Evolutionary conservation across 2,113 vertebrate species (phyloP).

Genomic region (Zeus faber): DNA sequence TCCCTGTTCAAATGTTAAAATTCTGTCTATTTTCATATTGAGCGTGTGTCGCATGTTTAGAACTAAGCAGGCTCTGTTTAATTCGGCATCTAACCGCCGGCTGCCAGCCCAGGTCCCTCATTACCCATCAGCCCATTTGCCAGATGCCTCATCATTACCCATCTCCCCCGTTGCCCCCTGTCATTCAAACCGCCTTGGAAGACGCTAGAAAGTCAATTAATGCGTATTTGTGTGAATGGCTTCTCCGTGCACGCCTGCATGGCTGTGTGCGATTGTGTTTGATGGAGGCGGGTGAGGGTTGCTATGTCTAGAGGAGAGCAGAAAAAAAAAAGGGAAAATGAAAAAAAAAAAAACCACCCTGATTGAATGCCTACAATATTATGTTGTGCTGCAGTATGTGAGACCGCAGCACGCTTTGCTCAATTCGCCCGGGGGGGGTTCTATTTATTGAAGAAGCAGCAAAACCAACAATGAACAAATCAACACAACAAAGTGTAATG

Average conservation of each 20-base stretch:
- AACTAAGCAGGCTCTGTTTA: constrained; percentile 48
- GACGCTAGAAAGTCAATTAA: constrained; percentile 61
- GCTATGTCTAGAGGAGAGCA: no score
- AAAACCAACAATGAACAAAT: no score
- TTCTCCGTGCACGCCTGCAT: constrained; percentile 2
- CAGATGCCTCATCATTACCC: constrained; percentile 73
- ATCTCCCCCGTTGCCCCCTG: constrained; percentile 60
- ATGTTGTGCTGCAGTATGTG: no score
- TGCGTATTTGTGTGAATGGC: constrained; percentile 44
- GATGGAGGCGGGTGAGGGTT: no score
- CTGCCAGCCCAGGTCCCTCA: constrained; percentile 63
- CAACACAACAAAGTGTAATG: no score
- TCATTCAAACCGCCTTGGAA: constrained; percentile 62
- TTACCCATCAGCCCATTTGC: constrained; percentile 72
- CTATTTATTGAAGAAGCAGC: no score
- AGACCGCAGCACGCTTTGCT: no score
- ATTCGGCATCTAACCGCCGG: constrained; percentile 58
- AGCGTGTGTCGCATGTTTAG: constrained; percentile 43
- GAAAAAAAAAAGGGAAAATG: no score
- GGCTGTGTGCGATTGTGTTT: constrained; percentile 9
- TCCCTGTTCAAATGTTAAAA: constrained; percentile 35
- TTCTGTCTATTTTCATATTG: constrained; percentile 34
- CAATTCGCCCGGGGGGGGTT: no score
- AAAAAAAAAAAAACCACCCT: no score
- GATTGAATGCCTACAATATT: no score